Percentiles rank a stretch among this genome's conserved stretches.
phyloP scores from a whole-genome alignment of 2,113 vertebrate species.

The Pogonocichla stellata region DNA sequence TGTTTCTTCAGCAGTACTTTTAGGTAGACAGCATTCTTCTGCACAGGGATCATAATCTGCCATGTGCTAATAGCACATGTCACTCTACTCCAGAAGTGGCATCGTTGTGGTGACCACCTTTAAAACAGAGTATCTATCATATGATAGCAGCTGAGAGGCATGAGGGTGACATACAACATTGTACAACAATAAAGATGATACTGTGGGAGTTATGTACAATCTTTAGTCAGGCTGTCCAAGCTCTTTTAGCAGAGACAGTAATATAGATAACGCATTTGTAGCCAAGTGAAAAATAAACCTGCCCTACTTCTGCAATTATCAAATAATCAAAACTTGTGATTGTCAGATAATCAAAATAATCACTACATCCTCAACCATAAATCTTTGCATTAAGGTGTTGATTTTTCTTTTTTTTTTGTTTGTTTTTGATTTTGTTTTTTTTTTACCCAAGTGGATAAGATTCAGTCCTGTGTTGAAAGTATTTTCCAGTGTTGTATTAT shows the following conservation, averaged over 20 bases:
- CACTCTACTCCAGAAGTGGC: background rate
- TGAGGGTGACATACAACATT: background rate
- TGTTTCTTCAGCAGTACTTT: slow-evolving; percentile 4
- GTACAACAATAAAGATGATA: background rate
- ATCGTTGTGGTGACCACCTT: background rate
- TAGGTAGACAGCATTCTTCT: background rate
- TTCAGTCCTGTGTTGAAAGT: background rate
- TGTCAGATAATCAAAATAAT: background rate
- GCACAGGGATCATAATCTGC: slow-evolving; percentile 23
- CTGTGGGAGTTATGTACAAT: background rate
- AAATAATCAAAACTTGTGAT: background rate
- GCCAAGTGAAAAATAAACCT: background rate
- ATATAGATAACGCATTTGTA: background rate
- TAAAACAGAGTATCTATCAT: background rate
- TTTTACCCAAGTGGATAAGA: background rate
- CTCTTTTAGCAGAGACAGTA: background rate
- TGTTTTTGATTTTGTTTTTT: background rate
- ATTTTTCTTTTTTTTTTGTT: background rate
- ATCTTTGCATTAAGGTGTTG: background rate
- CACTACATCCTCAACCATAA: background rate
- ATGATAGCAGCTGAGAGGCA: background rate
- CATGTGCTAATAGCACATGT: background rate
- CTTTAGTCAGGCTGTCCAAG: background rate
- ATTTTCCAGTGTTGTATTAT: background rate
- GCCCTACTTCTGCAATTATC: background rate